Evolutionary conservation across 1,140 invertebrate species (phyloP), one percentile per base, ranked within the genome.

Genomic region (Euschistus heros): DNA sequence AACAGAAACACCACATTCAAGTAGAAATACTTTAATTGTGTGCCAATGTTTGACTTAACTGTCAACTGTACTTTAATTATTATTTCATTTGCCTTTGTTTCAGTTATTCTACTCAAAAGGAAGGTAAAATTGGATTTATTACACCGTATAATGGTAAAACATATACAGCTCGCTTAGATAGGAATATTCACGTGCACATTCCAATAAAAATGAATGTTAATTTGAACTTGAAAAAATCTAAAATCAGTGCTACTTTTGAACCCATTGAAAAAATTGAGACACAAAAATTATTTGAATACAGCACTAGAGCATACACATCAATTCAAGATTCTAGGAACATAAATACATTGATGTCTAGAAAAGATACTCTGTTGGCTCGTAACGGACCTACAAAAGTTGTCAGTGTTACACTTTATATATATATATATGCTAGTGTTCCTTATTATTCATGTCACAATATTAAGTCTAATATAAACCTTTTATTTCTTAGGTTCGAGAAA

Each of bases 61-160:
- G n/a, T n/a, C n/a, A n/a, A n/a, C n/a, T n/a, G n/a, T n/a, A n/a
- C n/a, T 84, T 2, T 69, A 77, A 15, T 33, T 81, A 8, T 72
- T 80, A 17, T 71, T 67, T 63, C 67, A 42, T 42, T 42, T 13
- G 7, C 27, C 57, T 13, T n/a, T 30, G 24, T 67, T 65, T 42
- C 54, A 71, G 70, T n/a, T 76, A 76, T 65, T 76, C 78, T 13
- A 71, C 71, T 55, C 82, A 81, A 65, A 66, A 77, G 22, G 79
- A 83, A 67, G 79, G 79, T 33, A 80, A 77, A 70, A 72, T 85
- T 69, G 81, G 84, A 33, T 86, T 86, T 72, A 71, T 85, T 10
- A 77, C 83, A 60, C 84, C 85, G 2, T 81, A 84, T 71, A 76
- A 81, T 22, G 76, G 80, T 61, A 76, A 82, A 61, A 74, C 79